Evolutionary conservation across 1,140 invertebrate genomes (phyloP).

Genomic region (Tyrophagus putrescentiae): DNA sequence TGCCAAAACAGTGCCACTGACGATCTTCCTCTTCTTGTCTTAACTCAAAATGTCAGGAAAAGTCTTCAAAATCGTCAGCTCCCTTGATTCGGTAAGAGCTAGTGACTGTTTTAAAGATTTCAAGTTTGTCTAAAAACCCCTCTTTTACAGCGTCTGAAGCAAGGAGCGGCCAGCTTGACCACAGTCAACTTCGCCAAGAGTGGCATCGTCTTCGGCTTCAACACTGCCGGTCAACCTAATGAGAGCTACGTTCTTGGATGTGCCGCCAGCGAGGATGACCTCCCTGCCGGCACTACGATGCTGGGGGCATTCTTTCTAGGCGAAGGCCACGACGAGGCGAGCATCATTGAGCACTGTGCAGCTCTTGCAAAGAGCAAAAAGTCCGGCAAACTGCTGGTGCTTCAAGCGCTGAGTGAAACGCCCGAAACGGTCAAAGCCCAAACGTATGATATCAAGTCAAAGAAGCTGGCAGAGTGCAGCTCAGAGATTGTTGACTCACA

Average conservation of each 20-base stretch:
- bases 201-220: slow-evolving; percentile 16
- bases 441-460: slow-evolving; percentile 16
- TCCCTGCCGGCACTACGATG: neutral
- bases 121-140: neutral
- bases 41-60: slow-evolving; percentile 17
- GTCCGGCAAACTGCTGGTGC: slow-evolving; percentile 15
- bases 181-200: neutral
- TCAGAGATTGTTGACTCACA: slow-evolving; percentile 5
- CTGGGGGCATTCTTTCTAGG: slow-evolving; percentile 1
- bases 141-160: slow-evolving; percentile 3
- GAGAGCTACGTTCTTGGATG: slow-evolving; percentile 6
- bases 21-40: neutral
- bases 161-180: neutral
- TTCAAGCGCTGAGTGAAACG: neutral
- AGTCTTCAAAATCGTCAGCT: slow-evolving; percentile 10
- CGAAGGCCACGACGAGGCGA: neutral
- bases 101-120: neutral
- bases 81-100: neutral
- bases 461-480: neutral
- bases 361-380: slow-evolving; percentile 7
- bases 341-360: neutral
- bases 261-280: neutral
- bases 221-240: neutral
- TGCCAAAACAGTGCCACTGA: neutral
- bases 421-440: neutral